Evolutionary conservation across 2,888 invertebrate species (phyloP).

Genomic region (Deilephila porcellus): DNA sequence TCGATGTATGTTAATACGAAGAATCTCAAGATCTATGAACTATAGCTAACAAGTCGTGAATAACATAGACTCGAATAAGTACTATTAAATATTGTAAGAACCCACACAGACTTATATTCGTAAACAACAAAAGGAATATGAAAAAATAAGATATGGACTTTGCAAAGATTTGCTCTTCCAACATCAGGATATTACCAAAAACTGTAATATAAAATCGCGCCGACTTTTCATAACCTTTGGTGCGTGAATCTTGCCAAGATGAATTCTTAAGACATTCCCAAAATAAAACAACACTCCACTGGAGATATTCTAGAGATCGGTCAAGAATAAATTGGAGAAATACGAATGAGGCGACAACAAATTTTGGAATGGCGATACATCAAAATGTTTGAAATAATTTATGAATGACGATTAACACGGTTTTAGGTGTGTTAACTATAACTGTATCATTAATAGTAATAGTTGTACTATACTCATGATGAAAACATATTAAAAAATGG

Average conservation of each 20-base stretch:
- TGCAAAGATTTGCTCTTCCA: background rate
- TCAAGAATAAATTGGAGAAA: slow-evolving; percentile 3
- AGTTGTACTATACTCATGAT: too few relatives aligned
- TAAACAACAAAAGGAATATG: slow-evolving; percentile 4
- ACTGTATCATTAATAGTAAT: too few relatives aligned
- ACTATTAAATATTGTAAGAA: background rate
- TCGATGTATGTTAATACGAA: too few relatives aligned
- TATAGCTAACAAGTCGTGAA: too few relatives aligned
- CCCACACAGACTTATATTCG: background rate
- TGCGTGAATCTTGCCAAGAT: slow-evolving; percentile 3
- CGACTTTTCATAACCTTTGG: slow-evolving; percentile 23
- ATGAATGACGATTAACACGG: too few relatives aligned
- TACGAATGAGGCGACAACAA: background rate
- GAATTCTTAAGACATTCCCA: slow-evolving; percentile 5
- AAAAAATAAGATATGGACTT: background rate
- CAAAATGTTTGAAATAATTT: too few relatives aligned
- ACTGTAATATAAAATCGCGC: slow-evolving; percentile 19
- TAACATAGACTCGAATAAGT: too few relatives aligned
- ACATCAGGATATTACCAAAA: slow-evolving; percentile 20
- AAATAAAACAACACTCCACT: slow-evolving; percentile 4
- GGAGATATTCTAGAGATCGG: slow-evolving; percentile 10
- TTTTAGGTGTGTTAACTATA: too few relatives aligned
- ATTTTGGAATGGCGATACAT: background rate
- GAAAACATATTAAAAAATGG: too few relatives aligned
- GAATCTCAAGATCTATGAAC: too few relatives aligned